phyloP scores from a whole-genome alignment of 1,140 invertebrate species.

The Sogatella furcifera region DNA sequence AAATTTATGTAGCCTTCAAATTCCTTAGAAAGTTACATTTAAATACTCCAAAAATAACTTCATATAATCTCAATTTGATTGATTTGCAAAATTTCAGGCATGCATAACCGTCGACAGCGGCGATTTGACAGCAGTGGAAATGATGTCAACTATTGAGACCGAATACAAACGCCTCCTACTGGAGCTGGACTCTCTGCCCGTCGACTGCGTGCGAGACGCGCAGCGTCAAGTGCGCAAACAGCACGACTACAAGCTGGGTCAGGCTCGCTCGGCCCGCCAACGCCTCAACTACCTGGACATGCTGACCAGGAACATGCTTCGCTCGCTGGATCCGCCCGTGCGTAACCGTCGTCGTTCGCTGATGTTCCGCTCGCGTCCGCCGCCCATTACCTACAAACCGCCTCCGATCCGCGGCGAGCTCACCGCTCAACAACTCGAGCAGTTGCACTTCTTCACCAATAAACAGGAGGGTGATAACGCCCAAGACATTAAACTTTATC shows the following conservation, averaged over 20 bases:
- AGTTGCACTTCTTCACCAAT: background rate
- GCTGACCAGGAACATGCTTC: background rate
- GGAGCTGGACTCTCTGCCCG: background rate
- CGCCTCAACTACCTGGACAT: background rate
- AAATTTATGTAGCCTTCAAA: too few relatives aligned
- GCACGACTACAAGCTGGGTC: background rate
- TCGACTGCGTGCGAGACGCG: background rate
- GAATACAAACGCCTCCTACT: background rate
- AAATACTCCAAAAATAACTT: too few relatives aligned
- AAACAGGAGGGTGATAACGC: background rate
- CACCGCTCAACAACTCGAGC: background rate
- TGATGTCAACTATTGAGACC: background rate
- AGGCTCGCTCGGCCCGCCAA: background rate
- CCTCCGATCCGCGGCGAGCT: background rate
- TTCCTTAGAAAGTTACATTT: too few relatives aligned
- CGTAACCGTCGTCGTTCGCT: background rate
- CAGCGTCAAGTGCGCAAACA: background rate
- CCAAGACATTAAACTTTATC: background rate
- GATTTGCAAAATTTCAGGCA: too few relatives aligned
- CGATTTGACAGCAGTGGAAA: background rate
- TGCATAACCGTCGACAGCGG: background rate
- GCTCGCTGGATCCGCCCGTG: background rate
- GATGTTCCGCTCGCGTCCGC: background rate
- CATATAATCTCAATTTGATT: too few relatives aligned
- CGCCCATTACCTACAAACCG: background rate